A percentile compares a stretch with the other conserved stretches of the same genome.
Evolutionary conservation across 2,888 invertebrate species (phyloP).

Genomic region (Proisotoma minuta): DNA sequence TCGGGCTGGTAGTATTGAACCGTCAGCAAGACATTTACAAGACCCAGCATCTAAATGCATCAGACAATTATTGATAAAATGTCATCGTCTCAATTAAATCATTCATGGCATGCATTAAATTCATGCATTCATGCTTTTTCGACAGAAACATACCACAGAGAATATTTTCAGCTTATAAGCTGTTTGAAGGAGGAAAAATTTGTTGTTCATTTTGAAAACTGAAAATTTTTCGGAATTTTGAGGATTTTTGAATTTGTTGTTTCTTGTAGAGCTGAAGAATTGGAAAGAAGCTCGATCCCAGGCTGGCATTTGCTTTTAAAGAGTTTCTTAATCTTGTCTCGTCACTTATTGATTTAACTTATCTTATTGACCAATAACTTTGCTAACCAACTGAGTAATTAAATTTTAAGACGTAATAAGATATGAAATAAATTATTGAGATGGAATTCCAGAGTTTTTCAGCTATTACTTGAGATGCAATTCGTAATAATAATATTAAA

Average conservation of each 20-base stretch:
- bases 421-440: too few relatives aligned
- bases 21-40: conserved; percentile 30
- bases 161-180: conserved; percentile 29
- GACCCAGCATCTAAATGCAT: conserved; percentile 25
- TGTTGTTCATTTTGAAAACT: not conserved
- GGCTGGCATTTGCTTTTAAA: too few relatives aligned
- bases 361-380: too few relatives aligned
- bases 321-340: too few relatives aligned
- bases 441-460: too few relatives aligned
- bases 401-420: too few relatives aligned
- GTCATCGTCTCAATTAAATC: conserved; percentile 20
- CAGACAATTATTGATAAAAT: conserved; percentile 15
- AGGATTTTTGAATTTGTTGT: not conserved
- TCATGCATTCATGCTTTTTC: not conserved
- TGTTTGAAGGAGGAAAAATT: conserved; percentile 1
- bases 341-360: too few relatives aligned
- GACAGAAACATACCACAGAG: conserved; percentile 26
- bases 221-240: not conserved
- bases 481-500: too few relatives aligned
- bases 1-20: conserved; percentile 31
- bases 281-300: too few relatives aligned
- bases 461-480: too few relatives aligned
- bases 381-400: too few relatives aligned
- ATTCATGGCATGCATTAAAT: conserved; percentile 22
- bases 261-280: too few relatives aligned